phyloP scores from a whole-genome alignment of 37 sponge, comb jelly and placozoan species.

The Eunapius fragilis region DNA sequence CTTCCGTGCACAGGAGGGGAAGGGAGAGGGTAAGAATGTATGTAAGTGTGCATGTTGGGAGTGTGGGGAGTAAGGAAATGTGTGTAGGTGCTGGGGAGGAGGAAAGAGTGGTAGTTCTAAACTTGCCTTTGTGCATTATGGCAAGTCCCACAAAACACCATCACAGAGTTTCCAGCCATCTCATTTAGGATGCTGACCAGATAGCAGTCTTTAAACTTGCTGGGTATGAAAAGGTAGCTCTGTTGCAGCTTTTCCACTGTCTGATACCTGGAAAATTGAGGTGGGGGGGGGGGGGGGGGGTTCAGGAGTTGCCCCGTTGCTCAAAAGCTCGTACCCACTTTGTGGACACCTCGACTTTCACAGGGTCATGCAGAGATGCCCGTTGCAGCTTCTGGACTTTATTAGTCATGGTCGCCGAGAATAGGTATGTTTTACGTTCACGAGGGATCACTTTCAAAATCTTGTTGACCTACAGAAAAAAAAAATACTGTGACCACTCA shows the following conservation, averaged over 20 bases:
- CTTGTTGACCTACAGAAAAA: conserved; percentile 79
- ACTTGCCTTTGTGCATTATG: conserved; percentile 86
- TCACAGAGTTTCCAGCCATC: conserved; percentile 96
- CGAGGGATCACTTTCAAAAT: conserved; percentile 90
- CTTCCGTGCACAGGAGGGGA: conserved; percentile 32
- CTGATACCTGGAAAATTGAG: conserved; percentile 59
- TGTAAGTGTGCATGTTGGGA: neutral
- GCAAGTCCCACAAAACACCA: conserved; percentile 99
- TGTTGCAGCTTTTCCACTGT: conserved; percentile 98
- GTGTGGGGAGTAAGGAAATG: neutral
- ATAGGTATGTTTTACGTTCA: conserved; percentile 91
- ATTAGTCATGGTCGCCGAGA: conserved; percentile 99
- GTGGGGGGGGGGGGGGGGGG: neutral
- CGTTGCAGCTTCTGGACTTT: conserved; percentile 97
- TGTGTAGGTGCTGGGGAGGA: too few relatives aligned
- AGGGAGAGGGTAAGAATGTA: neutral
- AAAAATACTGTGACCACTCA: too few relatives aligned
- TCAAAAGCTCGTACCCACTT: conserved; percentile 56
- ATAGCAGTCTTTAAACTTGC: conserved; percentile 98
- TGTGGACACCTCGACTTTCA: conserved; percentile 95
- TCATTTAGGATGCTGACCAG: conserved; percentile 97
- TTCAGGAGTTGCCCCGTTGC: neutral
- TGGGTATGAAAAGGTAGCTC: conserved; percentile 94
- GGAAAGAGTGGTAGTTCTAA: neutral
- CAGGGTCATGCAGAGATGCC: conserved; percentile 93